Evolutionary conservation across 2,113 vertebrate species (phyloP), one percentile per base, ranked within the genome.

Genomic region (Centropus unirufus): DNA sequence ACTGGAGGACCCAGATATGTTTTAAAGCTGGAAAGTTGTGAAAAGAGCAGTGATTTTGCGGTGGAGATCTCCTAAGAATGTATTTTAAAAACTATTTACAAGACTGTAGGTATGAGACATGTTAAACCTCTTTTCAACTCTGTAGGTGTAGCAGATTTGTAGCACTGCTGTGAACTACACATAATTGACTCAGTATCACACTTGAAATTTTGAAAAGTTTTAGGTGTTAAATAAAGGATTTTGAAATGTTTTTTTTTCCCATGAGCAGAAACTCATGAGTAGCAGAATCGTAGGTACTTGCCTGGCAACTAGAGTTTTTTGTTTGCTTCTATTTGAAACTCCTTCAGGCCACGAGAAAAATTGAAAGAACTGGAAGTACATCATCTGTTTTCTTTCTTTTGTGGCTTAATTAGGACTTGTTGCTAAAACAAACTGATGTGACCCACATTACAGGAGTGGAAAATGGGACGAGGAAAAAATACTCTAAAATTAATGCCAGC

Each of bases 381-480:
- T 89, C 6, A 73, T 87, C 24, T 83, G 24, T 46, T 96, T 94
- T 55, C 61, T 92, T 90, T 83, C 51, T 54, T 90, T 80, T 90
- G 30, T 80, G 42, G 8, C 51, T 90, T 96, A 95, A 94, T 77
- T 90, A 42, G 86, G 79, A 81, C 95, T 90, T 88, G 40, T 90
- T 93, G 72, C 89, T 96, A 42, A 83, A 92, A 88, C 68, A 86
- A 90, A 80, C 62, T 66, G 22, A 26, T 88, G n/a, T 93, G 92
- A 83, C 95, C 95, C 42, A 90, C 80, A 86, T 95, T 74, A 74
- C 79, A 77, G 76, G n/a, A 30, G 26, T 83, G 64, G 68, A 97
- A 97, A 96, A 73, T 92, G 61, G 96, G 94, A 70, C 96, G 83
- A 70, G 86, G 36, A 23, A 74, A 90, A 89, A 92, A 83, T 74